phyloP scores from a whole-genome alignment of 1,140 invertebrate genomes.

The Drosophila punjabiensis region DNA sequence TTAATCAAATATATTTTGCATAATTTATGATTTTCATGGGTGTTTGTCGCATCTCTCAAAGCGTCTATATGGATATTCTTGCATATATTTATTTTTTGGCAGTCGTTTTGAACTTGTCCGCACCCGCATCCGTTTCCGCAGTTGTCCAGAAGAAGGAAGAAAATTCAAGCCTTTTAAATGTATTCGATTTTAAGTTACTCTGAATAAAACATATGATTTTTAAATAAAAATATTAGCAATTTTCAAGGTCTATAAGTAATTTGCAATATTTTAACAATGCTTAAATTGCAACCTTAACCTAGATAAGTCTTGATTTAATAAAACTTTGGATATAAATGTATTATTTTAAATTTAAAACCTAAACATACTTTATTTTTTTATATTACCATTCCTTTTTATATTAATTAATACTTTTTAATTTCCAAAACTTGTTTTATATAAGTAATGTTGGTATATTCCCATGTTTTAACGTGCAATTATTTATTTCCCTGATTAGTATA shows the following conservation, averaged over 20 bases:
- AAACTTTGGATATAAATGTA: too few species aligned
- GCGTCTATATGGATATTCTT: constrained; percentile 1
- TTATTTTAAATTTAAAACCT: too few species aligned
- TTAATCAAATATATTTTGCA: constrained; percentile 74
- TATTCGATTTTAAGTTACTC: not conserved
- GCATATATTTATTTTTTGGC: constrained; percentile 55
- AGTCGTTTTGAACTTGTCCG: constrained; percentile 59
- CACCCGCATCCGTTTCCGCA: constrained; percentile 77
- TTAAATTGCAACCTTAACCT: not conserved
- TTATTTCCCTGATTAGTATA: not conserved
- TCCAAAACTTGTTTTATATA: not conserved
- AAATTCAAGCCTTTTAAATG: not conserved
- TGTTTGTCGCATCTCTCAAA: constrained; percentile 61
- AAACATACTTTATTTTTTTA: too few species aligned
- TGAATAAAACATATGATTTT: not conserved
- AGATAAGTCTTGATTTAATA: too few species aligned
- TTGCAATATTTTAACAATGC: too few species aligned
- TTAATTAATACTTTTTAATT: not conserved
- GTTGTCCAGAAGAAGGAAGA: not conserved
- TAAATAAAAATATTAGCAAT: not conserved
- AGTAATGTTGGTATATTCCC: not conserved
- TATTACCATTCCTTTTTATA: too few species aligned
- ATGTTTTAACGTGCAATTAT: not conserved
- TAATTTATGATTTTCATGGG: constrained; percentile 67
- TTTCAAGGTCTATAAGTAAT: too few species aligned